Evolutionary conservation across 1,140 invertebrate genomes (phyloP).

Genomic region (Harlomillsia oculata): DNA sequence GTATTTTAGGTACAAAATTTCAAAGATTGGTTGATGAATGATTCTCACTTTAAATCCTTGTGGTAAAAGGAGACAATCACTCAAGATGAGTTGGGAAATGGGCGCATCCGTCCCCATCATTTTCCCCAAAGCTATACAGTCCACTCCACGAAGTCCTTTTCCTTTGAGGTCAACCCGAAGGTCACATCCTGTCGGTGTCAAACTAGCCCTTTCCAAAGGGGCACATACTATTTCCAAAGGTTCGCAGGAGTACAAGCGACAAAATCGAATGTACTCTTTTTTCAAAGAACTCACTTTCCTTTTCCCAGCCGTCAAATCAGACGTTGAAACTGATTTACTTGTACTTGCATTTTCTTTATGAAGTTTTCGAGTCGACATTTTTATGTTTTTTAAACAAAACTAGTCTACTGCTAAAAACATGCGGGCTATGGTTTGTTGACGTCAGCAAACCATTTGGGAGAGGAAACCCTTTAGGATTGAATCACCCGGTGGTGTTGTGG

Average conservation of each 20-base stretch:
- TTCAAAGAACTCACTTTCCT: too few species aligned
- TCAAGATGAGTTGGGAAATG: conserved; percentile 27
- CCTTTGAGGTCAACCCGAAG: conserved; percentile 30
- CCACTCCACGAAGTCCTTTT: conserved; percentile 32
- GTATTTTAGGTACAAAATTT: not conserved
- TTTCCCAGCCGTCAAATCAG: too few species aligned
- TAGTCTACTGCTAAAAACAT: too few species aligned
- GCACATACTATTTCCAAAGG: conserved; percentile 29
- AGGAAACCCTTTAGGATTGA: too few species aligned
- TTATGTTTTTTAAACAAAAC: too few species aligned
- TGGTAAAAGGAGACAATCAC: conserved; percentile 33
- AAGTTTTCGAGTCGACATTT: too few species aligned
- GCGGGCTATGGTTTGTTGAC: too few species aligned
- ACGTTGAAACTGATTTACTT: too few species aligned
- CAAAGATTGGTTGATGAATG: not conserved
- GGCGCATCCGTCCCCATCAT: conserved; percentile 26
- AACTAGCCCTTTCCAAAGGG: conserved; percentile 30
- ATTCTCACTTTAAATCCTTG: conserved; percentile 30
- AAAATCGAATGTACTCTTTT: conserved; percentile 33
- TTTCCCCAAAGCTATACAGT: conserved; percentile 34
- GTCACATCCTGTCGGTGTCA: conserved; percentile 15
- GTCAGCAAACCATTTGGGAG: too few species aligned
- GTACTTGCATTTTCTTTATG: too few species aligned
- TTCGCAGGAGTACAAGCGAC: conserved; percentile 31
- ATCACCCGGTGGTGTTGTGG: too few species aligned